Conservation (phyloP, 1,140 invertebrate genomes). For the Drosophila oshimai region DNA sequence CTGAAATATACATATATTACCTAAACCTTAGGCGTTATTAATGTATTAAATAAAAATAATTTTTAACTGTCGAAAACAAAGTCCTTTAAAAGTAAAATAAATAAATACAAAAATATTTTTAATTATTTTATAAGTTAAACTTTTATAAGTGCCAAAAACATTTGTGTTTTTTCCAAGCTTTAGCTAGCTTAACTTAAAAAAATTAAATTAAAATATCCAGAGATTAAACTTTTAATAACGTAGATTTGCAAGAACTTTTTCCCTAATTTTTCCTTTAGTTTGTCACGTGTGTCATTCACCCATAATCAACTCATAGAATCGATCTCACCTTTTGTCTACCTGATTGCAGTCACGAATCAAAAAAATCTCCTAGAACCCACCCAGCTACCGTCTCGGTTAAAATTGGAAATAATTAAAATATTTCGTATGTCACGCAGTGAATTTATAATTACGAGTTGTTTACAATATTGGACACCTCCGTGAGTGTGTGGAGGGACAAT, state of each 20-base stretch:
- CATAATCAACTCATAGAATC: not conserved
- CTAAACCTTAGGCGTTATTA: too few relatives aligned
- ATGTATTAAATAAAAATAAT: too few relatives aligned
- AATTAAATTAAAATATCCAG: not conserved
- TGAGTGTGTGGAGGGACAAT: constrained; percentile 37
- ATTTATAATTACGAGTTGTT: constrained; percentile 53
- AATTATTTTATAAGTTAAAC: too few relatives aligned
- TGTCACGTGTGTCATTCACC: constrained; percentile 11
- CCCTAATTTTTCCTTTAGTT: not conserved
- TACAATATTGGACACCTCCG: constrained; percentile 19
- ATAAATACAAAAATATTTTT: too few relatives aligned
- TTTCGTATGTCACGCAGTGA: constrained; percentile 28
- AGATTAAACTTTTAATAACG: not conserved
- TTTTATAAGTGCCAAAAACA: too few relatives aligned
- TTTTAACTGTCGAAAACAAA: too few relatives aligned
- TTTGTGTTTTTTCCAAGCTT: too few relatives aligned
- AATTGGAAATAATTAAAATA: constrained; percentile 78
- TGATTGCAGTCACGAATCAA: constrained; percentile 38
- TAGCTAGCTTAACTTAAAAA: too few relatives aligned
- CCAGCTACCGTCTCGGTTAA: constrained; percentile 7
- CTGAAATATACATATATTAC: too few relatives aligned
- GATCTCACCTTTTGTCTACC: not conserved
- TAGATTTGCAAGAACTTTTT: too few relatives aligned
- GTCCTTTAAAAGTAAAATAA: too few relatives aligned
- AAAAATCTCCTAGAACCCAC: constrained; percentile 1